Evolutionary conservation across 2,797 vertebrate species (phyloP), one percentile per base, ranked within the genome.

Genomic region (Tamandua tetradactyla): DNA sequence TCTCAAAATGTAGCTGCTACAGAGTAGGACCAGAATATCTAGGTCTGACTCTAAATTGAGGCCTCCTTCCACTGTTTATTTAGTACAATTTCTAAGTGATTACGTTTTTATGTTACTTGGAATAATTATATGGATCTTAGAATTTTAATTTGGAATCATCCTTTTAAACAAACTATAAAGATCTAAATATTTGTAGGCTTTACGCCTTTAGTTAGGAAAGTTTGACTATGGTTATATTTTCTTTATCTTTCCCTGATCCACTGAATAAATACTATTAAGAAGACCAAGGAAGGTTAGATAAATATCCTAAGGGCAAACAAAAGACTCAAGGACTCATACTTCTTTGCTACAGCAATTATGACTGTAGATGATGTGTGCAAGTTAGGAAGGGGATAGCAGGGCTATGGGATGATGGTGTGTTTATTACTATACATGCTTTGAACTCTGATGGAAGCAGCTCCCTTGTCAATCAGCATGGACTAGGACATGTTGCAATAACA

Each of bases 1-100:
- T 87, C 25, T 87, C 25, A 40, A 42, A 89, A 61, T 52, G 30
- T 22, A 35, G 32, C 23, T 91, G 12, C 42, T 72, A 17, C 2
- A 66, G 68, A 88, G 32, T 30, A 40, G 32, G 88, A 40, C 49
- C 37, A 52, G 74, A 79, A 69, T 71, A 64, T 49, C 57, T 37
- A 18, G 42, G 30, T 72, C 47, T 64, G 59, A 8, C 66, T 87
- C 40, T 30, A 78, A 61, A 22, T 72, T 49, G 87, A 87, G 61
- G 30, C 62, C 8, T 84, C 57, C 37, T 91, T 66, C 71, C 35
- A 5, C 2, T 49, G 30, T 90, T 35, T 25, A 74, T 78, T 47
- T n/a, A 59, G 64, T 81, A 80, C 85, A 85, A 92, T 40, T 71
- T 30, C 14, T 86, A 95, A 89, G 62, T 91, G 93, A 85, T 59